Conservation (phyloP, 92 coral and sea anemone species). For the Parazoanthus swiftii region DNA sequence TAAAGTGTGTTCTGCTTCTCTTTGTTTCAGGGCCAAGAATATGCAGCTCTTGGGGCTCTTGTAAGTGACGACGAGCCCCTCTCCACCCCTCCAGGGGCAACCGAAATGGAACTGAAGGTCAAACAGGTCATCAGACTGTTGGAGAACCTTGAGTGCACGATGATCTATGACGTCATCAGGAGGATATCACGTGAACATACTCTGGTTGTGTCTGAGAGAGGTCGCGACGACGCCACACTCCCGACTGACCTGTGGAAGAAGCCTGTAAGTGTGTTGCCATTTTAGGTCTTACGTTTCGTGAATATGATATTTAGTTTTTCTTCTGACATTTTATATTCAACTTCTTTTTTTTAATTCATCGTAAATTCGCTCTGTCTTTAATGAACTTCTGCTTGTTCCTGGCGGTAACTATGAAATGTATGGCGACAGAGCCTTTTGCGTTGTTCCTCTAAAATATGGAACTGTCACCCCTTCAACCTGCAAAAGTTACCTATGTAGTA, state of each 20-base stretch:
- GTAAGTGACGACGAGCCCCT: constrained; percentile 96
- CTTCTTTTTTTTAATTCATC: no score
- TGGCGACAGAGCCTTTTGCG: no score
- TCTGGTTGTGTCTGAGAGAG: constrained; percentile 92
- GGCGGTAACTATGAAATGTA: no score
- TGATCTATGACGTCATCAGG: constrained; percentile 91
- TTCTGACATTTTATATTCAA: neutral
- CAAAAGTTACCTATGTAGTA: no score
- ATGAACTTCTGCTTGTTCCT: no score
- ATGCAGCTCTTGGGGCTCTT: constrained; percentile 85
- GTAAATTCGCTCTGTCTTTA: no score
- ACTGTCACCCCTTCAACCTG: no score
- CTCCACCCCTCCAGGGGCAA: constrained; percentile 91
- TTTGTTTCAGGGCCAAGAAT: constrained; percentile 79
- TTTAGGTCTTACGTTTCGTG: neutral
- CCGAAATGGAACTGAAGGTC: constrained; percentile 98
- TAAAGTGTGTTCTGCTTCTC: neutral
- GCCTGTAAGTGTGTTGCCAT: constrained; percentile 62
- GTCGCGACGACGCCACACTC: constrained; percentile 96
- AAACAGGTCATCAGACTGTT: constrained; percentile 93
- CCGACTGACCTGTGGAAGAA: constrained; percentile 97
- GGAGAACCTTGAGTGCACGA: constrained; percentile 94
- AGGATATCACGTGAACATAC: constrained; percentile 98
- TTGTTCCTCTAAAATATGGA: no score
- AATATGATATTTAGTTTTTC: no score